phyloP scores from a whole-genome alignment of 2,888 invertebrate genomes.

The Drosophila kanekoi region DNA sequence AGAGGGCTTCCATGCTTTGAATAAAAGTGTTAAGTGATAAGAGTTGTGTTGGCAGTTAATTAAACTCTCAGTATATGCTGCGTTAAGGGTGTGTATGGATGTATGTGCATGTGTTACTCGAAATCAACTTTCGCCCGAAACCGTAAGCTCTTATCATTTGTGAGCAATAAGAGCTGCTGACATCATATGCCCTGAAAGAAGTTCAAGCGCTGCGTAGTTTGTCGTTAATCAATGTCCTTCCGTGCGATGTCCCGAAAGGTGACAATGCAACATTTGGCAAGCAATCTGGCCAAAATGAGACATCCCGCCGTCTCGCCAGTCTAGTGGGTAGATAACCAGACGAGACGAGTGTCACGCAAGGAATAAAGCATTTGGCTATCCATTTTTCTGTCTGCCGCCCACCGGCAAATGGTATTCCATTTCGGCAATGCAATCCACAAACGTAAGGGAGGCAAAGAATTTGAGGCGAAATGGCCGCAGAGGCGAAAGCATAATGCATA shows the following conservation, averaged over 20 bases:
- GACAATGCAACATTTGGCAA: constrained; percentile 48
- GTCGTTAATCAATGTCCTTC: constrained; percentile 58
- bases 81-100: too few relatives aligned
- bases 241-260: constrained; percentile 22
- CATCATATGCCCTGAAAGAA: constrained; percentile 19
- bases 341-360: constrained; percentile 18
- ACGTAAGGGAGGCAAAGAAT: constrained; percentile 37
- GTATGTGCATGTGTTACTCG: too few relatives aligned
- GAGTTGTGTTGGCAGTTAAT: too few relatives aligned
- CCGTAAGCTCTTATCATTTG: neutral
- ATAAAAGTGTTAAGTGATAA: too few relatives aligned
- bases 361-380: constrained; percentile 6
- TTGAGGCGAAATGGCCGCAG: constrained; percentile 38
- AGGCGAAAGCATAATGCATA: constrained; percentile 70
- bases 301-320: constrained; percentile 1
- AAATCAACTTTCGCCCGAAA: neutral
- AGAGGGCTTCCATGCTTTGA: too few relatives aligned
- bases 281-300: constrained; percentile 32
- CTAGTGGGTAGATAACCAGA: too few relatives aligned
- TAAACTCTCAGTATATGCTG: too few relatives aligned
- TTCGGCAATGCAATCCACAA: constrained; percentile 48
- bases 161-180: constrained; percentile 10
- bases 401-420: constrained; percentile 38
- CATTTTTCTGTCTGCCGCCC: constrained; percentile 6
- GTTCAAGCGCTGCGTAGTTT: constrained; percentile 15